Evolutionary conservation across 2,797 vertebrate genomes (phyloP), one percentile per base, ranked within the genome.

Genomic region (Fistularia tabacaria): DNA sequence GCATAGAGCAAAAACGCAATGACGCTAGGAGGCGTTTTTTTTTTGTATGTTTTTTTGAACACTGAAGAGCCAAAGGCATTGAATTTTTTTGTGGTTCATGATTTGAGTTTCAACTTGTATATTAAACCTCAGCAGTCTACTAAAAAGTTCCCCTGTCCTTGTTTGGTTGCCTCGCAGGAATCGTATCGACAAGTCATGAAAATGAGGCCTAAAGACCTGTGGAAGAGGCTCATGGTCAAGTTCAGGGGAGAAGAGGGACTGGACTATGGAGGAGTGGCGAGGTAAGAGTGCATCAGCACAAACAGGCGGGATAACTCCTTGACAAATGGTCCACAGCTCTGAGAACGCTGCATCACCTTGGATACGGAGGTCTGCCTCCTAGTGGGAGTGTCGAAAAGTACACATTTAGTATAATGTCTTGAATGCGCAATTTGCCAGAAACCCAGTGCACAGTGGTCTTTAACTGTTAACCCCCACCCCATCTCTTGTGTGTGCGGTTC

Each of bases 141-240:
- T 25, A 25, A 25, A 25, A 25, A 25, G 25, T 25, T 25, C 25
- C 25, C 25, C 25, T 25, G 25, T 25, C 25, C 5, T 5, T 54
- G 11, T 52, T 7, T 14, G 9, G 72, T 10, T 25, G 40, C 49
- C 7, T 39, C 74, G 41, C 76, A 98, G 96, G 96, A 99, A 74
- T 99, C 96, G 1, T 99, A 99, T 74, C 92, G 96, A 59, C 96
- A 98, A 79, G 96, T 98, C 83, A 99, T 99, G 96, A 99, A 98
- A 90, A 98, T 98, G 96, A 95, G 96, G 83, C 96, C 96, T 12
- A 98, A 98, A 85, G 96, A 99, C 82, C 81, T 99, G 51, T 98
- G 95, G 96, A 98, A 99, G 78, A 92, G 96, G 89, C 88, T 99
- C 54, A 99, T 99, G 96, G 97, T 99, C 84, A 99, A 99, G 83